Conservation (phyloP, 2,888 invertebrate genomes). For the Andricus quercusramuli region DNA sequence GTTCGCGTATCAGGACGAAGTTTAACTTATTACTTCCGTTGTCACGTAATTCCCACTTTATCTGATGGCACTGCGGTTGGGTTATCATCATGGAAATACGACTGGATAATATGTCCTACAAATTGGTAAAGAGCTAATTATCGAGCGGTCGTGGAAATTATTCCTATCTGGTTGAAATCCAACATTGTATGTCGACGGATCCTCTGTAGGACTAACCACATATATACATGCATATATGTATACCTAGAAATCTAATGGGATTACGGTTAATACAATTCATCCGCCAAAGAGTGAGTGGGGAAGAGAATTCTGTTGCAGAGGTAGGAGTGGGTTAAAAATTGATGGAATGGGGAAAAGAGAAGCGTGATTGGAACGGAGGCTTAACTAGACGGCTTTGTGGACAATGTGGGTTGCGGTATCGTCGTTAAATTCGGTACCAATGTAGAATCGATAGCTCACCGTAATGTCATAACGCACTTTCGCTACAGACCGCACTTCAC, state of each 20-base stretch:
- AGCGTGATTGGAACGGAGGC: constrained; percentile 50
- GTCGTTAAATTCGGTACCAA: constrained; percentile 41
- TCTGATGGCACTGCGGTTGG: constrained; percentile 43
- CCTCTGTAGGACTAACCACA: not conserved
- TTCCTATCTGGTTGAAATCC: constrained; percentile 30
- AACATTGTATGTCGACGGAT: not conserved
- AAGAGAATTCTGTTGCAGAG: not conserved
- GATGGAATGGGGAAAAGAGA: constrained; percentile 41
- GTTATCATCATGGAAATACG: constrained; percentile 45
- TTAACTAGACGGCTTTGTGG: constrained; percentile 49
- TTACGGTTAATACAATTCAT: constrained; percentile 48
- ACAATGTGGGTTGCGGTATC: constrained; percentile 45
- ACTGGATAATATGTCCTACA: constrained; percentile 64
- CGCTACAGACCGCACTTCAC: constrained; percentile 6
- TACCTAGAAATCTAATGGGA: constrained; percentile 44
- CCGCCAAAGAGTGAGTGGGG: not conserved
- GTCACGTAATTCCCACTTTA: constrained; percentile 63
- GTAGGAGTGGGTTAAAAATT: constrained; percentile 10
- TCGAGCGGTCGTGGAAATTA: constrained; percentile 55
- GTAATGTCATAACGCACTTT: constrained; percentile 31
- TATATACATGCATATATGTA: constrained; percentile 13
- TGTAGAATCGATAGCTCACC: constrained; percentile 18
- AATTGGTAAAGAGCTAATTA: constrained; percentile 69
- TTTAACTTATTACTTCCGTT: constrained; percentile 65
- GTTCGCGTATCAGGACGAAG: not conserved